These are phyloP conservation scores for Drosophila melanica DNA, from an alignment of 1,140 invertebrate genomes.

Conservation along the genomic window DNA sequence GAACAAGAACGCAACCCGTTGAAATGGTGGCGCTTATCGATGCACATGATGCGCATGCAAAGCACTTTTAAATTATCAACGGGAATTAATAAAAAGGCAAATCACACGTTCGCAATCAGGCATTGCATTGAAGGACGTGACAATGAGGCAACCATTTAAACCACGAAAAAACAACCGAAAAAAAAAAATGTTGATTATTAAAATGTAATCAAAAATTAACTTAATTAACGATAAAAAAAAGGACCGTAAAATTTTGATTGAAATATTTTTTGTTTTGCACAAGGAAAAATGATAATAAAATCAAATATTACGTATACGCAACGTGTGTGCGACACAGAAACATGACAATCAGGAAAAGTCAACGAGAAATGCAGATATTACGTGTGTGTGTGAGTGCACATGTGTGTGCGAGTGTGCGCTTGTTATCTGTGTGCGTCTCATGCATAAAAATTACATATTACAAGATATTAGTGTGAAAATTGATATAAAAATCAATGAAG, in stretches of 20 bases:
- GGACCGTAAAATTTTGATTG: constrained; percentile 53
- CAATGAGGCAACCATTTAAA: constrained; percentile 49
- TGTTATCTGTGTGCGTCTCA: constrained; percentile 42
- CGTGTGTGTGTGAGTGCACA: constrained; percentile 11
- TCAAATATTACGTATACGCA: constrained; percentile 73
- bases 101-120: constrained; percentile 22
- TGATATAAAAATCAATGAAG: constrained; percentile 82
- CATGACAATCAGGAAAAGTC: constrained; percentile 36
- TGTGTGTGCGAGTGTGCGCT: constrained; percentile 21
- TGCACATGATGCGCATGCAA: constrained; percentile 74
- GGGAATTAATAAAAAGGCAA: constrained; percentile 63
- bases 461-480: constrained; percentile 81
- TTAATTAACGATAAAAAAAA: constrained; percentile 72
- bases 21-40: constrained; percentile 69
- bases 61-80: constrained; percentile 80
- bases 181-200: constrained; percentile 75
- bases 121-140: constrained; percentile 43
- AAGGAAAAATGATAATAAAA: constrained; percentile 62
- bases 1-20: constrained; percentile 13
- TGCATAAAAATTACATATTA: constrained; percentile 82
- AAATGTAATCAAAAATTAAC: constrained; percentile 82
- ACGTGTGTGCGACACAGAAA: constrained; percentile 32
- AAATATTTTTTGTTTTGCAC: constrained; percentile 35
- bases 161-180: constrained; percentile 2
- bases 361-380: constrained; percentile 24